These are phyloP conservation scores for Pyrocephalus nanus DNA, from an alignment of 2,797 vertebrate genomes.

Conservation along the genomic window DNA sequence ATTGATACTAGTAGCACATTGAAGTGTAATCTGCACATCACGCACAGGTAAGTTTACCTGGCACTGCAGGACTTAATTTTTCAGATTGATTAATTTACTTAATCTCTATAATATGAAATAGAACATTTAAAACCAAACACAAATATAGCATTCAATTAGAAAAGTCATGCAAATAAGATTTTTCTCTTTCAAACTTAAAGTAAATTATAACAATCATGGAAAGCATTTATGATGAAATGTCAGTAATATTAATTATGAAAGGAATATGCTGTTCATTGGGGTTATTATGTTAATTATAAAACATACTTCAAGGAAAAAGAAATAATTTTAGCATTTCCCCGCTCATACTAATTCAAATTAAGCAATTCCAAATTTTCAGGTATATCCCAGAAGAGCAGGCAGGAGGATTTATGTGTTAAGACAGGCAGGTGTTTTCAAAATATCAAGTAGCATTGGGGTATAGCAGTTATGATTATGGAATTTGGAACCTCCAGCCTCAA, in stretches of 20 bases:
- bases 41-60: constrained; percentile 28
- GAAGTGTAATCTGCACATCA: background rate
- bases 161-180: constrained; percentile 54
- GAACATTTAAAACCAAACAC: constrained; percentile 39
- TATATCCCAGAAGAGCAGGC: background rate
- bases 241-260: constrained; percentile 63
- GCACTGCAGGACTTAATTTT: constrained; percentile 21
- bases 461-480: background rate
- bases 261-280: constrained; percentile 11
- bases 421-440: background rate
- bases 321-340: constrained; percentile 55
- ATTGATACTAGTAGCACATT: background rate
- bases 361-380: constrained; percentile 19
- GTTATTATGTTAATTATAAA: constrained; percentile 2
- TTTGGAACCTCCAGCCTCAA: constrained; percentile 56
- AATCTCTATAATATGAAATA: constrained; percentile 50
- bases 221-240: constrained; percentile 57
- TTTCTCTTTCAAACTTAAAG: constrained; percentile 29
- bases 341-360: constrained; percentile 5
- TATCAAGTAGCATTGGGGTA: background rate
- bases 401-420: constrained; percentile 17
- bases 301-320: background rate
- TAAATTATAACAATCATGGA: constrained; percentile 29
- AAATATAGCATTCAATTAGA: constrained; percentile 47
- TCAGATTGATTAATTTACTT: constrained; percentile 38